Evolutionary conservation across 2,797 vertebrate genomes (phyloP).

Genomic region (Toxotes lorentzi): DNA sequence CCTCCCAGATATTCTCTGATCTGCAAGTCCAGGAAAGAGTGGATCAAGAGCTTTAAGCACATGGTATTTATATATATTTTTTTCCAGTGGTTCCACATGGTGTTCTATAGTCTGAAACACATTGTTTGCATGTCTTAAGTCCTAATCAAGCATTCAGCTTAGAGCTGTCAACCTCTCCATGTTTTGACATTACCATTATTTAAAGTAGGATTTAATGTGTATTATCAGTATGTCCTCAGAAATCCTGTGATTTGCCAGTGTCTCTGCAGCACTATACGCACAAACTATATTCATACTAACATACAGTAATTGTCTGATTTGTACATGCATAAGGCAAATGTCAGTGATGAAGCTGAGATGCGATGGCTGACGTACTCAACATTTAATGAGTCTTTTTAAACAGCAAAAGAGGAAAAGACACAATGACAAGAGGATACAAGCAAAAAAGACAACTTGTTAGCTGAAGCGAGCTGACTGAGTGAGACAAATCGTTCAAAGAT

Average conservation of each 20-base stretch:
- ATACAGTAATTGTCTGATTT: neutral
- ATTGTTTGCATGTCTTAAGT: constrained; percentile 14
- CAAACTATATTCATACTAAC: constrained; percentile 4
- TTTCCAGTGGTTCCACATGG: neutral
- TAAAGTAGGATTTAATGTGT: constrained; percentile 17
- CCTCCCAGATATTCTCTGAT: constrained; percentile 19
- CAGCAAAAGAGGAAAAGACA: neutral
- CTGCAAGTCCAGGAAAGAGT: neutral
- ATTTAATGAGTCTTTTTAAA: neutral
- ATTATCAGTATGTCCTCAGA: constrained; percentile 21
- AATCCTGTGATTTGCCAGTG: constrained; percentile 16
- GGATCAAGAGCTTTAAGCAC: constrained; percentile 10
- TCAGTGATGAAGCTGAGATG: constrained; percentile 4
- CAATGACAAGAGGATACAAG: neutral
- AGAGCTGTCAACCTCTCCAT: neutral
- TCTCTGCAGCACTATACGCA: neutral
- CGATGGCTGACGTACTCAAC: constrained; percentile 2
- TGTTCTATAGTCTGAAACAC: constrained; percentile 9
- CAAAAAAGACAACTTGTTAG: neutral
- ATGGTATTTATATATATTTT: neutral
- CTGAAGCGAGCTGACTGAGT: neutral
- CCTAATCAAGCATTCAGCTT: constrained; percentile 13
- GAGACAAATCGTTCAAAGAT: neutral
- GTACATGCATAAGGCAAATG: neutral
- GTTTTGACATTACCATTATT: neutral